Evolutionary conservation across 2,888 invertebrate species (phyloP).

Genomic region (Drosophila atroscutellata): DNA sequence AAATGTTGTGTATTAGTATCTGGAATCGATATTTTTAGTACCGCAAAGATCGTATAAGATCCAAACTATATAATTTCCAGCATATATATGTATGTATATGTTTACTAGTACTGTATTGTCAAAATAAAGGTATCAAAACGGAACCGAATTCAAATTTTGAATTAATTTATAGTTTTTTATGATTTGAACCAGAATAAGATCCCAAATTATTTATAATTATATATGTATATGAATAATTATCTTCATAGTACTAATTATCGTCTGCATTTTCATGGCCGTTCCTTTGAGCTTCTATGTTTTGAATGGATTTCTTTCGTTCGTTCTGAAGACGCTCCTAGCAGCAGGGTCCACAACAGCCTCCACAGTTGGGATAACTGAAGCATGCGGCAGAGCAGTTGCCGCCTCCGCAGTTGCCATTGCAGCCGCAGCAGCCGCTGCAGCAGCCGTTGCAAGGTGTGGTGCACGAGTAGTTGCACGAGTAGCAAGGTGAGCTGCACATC

Average conservation of each 20-base stretch:
- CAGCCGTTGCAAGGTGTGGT: constrained; percentile 26
- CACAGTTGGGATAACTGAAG: constrained; percentile 1
- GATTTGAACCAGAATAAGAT: neutral
- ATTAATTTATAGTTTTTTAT: too few relatives aligned
- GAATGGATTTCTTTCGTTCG: neutral
- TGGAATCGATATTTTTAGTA: too few relatives aligned
- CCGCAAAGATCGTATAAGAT: too few relatives aligned
- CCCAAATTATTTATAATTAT: neutral
- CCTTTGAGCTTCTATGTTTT: neutral
- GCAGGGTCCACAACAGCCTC: constrained; percentile 8
- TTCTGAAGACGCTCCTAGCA: neutral
- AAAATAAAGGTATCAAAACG: too few relatives aligned
- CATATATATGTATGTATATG: too few relatives aligned
- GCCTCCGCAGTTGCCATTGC: constrained; percentile 21
- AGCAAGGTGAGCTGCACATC: constrained; percentile 22
- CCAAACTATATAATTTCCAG: too few relatives aligned
- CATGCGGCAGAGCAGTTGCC: constrained; percentile 8
- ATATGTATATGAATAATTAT: neutral
- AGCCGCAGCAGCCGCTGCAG: constrained; percentile 25
- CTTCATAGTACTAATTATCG: neutral
- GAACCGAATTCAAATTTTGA: too few relatives aligned
- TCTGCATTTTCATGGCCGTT: neutral
- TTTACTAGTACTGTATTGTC: too few relatives aligned
- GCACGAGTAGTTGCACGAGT: constrained; percentile 25
- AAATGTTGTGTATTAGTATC: too few relatives aligned